Evolutionary conservation across 2,113 vertebrate species (phyloP).

Genomic region (Poecile atricapillus): DNA sequence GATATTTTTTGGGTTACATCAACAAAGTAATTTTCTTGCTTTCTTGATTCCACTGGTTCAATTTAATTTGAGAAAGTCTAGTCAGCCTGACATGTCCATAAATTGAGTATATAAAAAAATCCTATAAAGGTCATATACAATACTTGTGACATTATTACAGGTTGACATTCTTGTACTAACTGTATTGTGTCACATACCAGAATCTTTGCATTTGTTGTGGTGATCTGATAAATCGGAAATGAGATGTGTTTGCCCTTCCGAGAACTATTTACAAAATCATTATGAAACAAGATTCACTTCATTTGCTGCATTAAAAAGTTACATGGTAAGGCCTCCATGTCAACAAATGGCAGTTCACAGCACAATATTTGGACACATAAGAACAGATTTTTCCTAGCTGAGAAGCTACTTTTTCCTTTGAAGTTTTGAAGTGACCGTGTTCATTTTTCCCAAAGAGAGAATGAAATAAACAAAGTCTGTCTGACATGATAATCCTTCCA

Average conservation of each 20-base stretch:
- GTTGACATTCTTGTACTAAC: not conserved
- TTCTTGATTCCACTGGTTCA: not conserved
- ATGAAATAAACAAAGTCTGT: not conserved
- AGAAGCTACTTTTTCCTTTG: not conserved
- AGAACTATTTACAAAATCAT: not conserved
- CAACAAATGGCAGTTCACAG: not conserved
- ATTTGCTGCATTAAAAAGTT: not conserved
- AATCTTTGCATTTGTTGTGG: not conserved
- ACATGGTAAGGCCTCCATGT: not conserved
- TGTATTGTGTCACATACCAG: not conserved
- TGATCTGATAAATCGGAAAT: not conserved
- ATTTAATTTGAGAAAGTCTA: not conserved
- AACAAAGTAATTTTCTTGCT: not conserved
- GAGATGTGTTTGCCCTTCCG: not conserved
- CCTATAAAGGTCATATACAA: not conserved
- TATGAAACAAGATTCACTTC: not conserved
- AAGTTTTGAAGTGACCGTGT: not conserved
- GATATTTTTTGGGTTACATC: not conserved
- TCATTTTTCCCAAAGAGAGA: not conserved
- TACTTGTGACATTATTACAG: not conserved
- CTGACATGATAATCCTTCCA: not conserved
- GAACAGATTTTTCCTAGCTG: not conserved
- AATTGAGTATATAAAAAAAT: not conserved
- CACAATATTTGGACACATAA: not conserved
- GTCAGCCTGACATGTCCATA: not conserved